phyloP scores from a whole-genome alignment of 2,113 vertebrate genomes.

The Egretta garzetta region DNA sequence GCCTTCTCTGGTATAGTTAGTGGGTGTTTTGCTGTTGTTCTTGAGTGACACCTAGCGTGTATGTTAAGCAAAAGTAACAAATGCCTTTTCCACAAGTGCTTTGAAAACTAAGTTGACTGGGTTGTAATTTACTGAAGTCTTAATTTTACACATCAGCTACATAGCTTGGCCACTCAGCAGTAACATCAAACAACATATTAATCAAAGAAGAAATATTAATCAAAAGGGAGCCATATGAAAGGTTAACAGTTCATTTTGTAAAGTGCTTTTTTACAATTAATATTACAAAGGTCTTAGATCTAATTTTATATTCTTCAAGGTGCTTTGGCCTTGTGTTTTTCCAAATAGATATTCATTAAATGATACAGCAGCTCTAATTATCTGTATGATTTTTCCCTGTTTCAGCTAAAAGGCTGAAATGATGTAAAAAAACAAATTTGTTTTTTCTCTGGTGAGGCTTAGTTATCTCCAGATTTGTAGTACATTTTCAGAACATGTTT shows the following conservation, averaged over 20 bases:
- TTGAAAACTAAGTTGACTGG: neutral
- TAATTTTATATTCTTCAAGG: neutral
- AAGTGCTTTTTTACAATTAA: neutral
- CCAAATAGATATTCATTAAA: neutral
- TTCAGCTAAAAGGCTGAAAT: neutral
- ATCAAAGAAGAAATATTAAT: neutral
- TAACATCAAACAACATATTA: accelerated
- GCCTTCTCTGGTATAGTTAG: neutral
- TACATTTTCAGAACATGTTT: neutral
- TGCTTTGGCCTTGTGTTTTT: neutral
- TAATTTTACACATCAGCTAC: neutral
- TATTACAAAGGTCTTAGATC: neutral
- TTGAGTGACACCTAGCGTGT: conserved; percentile 67
- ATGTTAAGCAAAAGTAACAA: neutral
- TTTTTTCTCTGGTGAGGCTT: neutral
- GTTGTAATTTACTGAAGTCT: neutral
- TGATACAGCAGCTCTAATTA: neutral
- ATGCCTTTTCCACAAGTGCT: neutral
- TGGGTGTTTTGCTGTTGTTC: neutral
- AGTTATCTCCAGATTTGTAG: neutral
- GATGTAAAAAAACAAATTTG: neutral
- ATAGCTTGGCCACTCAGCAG: neutral
- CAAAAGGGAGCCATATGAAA: neutral
- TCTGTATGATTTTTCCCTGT: neutral
- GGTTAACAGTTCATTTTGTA: neutral